Evolutionary conservation across 2,113 vertebrate species (phyloP), one percentile per base, ranked within the genome.

Genomic region (Daphoenositta chrysoptera): DNA sequence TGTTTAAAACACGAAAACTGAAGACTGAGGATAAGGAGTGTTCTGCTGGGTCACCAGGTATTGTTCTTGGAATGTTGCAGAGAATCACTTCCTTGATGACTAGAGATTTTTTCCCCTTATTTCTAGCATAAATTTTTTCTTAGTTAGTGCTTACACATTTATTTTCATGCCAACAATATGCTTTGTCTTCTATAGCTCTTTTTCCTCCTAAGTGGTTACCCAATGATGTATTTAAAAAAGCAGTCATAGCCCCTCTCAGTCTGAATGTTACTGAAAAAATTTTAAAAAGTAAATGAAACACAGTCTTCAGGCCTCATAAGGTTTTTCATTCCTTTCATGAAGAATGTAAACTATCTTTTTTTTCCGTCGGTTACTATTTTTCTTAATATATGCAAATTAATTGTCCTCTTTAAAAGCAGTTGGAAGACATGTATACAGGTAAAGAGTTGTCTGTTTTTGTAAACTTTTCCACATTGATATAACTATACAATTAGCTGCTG

Each of bases 141-240:
- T 90, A 68, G 51, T 33, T 89, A 86, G 47, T 89, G 68, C 83
- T 94, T 96, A 86, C 75, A 61, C 63, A 73, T 96, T 93, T 92
- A 56, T 90, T 96, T 96, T 92, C 15, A 1, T 89, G 86, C 44
- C 76, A 94, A 39, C 64, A 83, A 20, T 73, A 86, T 63, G 54
- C 42, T 90, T 90, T 78, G 27, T 83, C 71, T 93, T 83, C 66
- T 61, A 16, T 10, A 88, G 75, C n/a, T 85, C 35, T 81, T 94
- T 94, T 92, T 90, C 83, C 39, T 94, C 72, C 13, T 83, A 94
- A 92, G 63, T 80, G n/a, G 42, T 88, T 91, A 51, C 75, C 19
- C 54, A 96, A 33, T 73, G 68, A 88, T 57, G 50, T 86, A 90
- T 77, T 47, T 54, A 31, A 83, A 92, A 87, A 77, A 58, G 9